Percentiles rank a stretch among this genome's conserved stretches.
Evolutionary conservation across 2,113 vertebrate species (phyloP).

Genomic region (Pseudopodoces humilis): DNA sequence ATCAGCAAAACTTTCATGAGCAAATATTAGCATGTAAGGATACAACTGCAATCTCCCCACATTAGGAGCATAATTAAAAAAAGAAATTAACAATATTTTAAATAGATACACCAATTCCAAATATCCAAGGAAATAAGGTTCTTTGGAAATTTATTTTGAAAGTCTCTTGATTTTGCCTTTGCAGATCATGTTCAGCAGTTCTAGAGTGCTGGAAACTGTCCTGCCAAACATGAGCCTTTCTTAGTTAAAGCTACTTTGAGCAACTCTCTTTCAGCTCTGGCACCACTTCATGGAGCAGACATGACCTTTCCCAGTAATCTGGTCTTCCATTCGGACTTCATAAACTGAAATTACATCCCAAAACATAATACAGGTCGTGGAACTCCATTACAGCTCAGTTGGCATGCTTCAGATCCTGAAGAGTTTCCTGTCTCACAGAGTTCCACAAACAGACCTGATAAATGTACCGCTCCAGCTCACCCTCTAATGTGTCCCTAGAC

Average conservation of each 20-base stretch:
- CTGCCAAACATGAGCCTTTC: background rate
- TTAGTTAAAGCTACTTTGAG: background rate
- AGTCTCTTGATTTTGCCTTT: background rate
- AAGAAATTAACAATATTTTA: background rate
- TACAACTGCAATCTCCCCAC: background rate
- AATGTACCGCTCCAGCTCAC: background rate
- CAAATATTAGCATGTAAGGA: background rate
- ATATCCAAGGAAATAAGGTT: background rate
- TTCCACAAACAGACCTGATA: background rate
- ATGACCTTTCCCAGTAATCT: background rate
- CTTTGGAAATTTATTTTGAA: background rate
- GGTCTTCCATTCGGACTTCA: background rate
- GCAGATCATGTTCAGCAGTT: background rate
- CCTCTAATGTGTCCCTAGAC: background rate
- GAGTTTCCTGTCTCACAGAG: background rate
- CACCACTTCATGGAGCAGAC: background rate
- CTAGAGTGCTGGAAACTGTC: background rate
- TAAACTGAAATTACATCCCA: background rate
- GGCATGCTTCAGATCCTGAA: background rate
- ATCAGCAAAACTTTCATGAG: background rate
- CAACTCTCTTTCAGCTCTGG: background rate
- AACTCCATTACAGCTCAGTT: background rate
- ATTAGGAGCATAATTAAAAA: accelerated
- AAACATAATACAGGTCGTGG: background rate
- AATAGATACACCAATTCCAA: accelerated